Percentiles rank a stretch among this genome's conserved stretches.
These are phyloP conservation scores for Microctonus aethiopoides DNA, from an alignment of 2,888 invertebrate genomes.

Conservation along the genomic window DNA sequence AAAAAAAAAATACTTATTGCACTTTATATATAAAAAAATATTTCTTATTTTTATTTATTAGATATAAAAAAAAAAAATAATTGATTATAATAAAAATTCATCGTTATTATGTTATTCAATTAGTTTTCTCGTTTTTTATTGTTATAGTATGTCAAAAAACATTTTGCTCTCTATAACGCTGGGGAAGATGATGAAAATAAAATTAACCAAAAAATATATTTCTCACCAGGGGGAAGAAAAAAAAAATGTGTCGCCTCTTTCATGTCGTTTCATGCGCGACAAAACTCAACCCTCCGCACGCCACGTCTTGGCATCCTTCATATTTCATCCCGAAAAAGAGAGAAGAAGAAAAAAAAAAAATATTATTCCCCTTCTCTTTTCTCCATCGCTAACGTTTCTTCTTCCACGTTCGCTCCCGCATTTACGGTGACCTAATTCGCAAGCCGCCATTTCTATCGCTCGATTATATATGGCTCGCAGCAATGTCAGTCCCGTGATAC, in stretches of 20 bases:
- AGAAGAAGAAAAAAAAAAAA: not conserved
- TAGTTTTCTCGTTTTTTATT: too few relatives aligned
- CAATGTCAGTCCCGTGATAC: slow-evolving; percentile 17
- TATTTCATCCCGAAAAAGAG: slow-evolving; percentile 10
- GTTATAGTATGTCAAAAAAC: too few relatives aligned
- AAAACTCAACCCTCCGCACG: slow-evolving; percentile 11
- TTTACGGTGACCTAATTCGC: slow-evolving; percentile 15
- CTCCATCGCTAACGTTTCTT: not conserved
- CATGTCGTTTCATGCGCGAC: slow-evolving; percentile 11
- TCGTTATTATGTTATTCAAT: too few relatives aligned
- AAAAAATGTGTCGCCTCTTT: not conserved
- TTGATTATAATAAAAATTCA: too few relatives aligned
- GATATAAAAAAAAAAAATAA: too few relatives aligned
- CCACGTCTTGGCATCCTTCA: not conserved
- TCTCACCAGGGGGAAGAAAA: not conserved
- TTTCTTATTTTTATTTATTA: too few relatives aligned
- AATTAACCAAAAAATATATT: not conserved
- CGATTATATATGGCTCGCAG: slow-evolving; percentile 10
- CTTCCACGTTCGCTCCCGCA: not conserved
- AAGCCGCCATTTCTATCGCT: slow-evolving; percentile 24
- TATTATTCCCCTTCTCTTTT: not conserved
- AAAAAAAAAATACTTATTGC: too few relatives aligned
- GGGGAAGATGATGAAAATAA: not conserved
- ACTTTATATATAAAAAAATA: too few relatives aligned
- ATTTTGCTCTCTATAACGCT: not conserved